phyloP scores from a whole-genome alignment of 2,113 vertebrate species.

The Chaetodon trifascialis region DNA sequence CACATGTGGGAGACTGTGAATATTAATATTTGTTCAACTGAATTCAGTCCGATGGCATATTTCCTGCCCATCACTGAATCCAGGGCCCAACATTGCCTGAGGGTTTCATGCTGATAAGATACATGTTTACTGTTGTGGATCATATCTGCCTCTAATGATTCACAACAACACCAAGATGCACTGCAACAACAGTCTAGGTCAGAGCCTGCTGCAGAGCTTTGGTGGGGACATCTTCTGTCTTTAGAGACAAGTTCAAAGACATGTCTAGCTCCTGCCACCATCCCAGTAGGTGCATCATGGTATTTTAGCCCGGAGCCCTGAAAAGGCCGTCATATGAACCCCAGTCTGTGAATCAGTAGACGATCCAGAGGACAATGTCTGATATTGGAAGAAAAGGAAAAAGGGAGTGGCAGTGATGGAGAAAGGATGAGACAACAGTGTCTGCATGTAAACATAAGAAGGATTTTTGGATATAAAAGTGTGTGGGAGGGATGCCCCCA shows the following conservation, averaged over 20 bases:
- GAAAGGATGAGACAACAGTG: background rate
- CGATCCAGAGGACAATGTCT: background rate
- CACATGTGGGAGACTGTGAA: background rate
- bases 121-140: constrained; percentile 53
- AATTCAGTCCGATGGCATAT: constrained; percentile 83
- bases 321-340: constrained; percentile 62
- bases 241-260: constrained; percentile 69
- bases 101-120: constrained; percentile 68
- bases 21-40: background rate
- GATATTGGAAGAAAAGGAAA: background rate
- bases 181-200: constrained; percentile 71
- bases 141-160: constrained; percentile 1
- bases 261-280: constrained; percentile 82
- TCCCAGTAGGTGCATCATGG: constrained; percentile 72
- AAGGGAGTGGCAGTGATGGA: background rate
- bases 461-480: background rate
- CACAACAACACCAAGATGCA: constrained; percentile 68
- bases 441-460: background rate
- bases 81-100: constrained; percentile 77
- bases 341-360: background rate
- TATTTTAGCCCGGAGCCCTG: constrained; percentile 3
- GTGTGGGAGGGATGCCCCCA: background rate
- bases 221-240: constrained; percentile 57
- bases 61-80: constrained; percentile 81
- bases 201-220: constrained; percentile 70